Base-by-base conservation (phyloP, 2,797 vertebrate genomes). In the Odontamblyopus lacepedii region DNA sequence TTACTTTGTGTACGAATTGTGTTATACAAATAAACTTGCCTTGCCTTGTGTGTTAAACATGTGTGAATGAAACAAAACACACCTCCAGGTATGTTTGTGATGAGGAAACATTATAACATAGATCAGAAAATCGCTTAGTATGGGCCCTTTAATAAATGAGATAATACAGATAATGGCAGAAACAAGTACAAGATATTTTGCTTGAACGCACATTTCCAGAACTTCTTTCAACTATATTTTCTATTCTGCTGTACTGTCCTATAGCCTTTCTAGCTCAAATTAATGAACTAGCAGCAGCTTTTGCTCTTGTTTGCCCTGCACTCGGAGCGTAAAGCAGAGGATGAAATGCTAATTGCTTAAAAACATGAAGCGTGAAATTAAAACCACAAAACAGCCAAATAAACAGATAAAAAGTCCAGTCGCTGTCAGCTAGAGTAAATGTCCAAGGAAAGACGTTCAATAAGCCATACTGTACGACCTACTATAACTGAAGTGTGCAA, bases 281-380 rank as follows among this genome's bases (percentile, higher is more conserved):
- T 41, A 69, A 13, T 27, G 30, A 6, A 4, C 56, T 18, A 71
- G 73, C 50, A 74, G 18, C 18, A 26, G 68, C 38, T 41, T 76
- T 69, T 84, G 75, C 32, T 74, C 59, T 72, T 73, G 70, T 76
- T 30, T 63, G 60, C 30, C 66, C 29, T 72, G 74, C 63, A 69
- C 68, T 71, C 72, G 53, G n/a, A 73, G 60, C 18, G 6, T n/a
- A n/a, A 85, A 87, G 74, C 59, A 76, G 74, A 57, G 71, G 71
- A 64, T 71, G 79, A 87, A 84, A 86, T 71, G 80, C 69, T 85
- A 90, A 88, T 88, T 85, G 73, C 75, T 65, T 71, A 72, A 76
- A 60, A 87, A 88, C 74, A 80, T 80, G 67, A 82, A 83, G 83
- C 78, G 67, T 87, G 86, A 89, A 90, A 91, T 87, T 50, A 74